These are phyloP conservation scores for Podabrus alpinus DNA, from an alignment of 2,888 invertebrate genomes.

Conservation along the genomic window DNA sequence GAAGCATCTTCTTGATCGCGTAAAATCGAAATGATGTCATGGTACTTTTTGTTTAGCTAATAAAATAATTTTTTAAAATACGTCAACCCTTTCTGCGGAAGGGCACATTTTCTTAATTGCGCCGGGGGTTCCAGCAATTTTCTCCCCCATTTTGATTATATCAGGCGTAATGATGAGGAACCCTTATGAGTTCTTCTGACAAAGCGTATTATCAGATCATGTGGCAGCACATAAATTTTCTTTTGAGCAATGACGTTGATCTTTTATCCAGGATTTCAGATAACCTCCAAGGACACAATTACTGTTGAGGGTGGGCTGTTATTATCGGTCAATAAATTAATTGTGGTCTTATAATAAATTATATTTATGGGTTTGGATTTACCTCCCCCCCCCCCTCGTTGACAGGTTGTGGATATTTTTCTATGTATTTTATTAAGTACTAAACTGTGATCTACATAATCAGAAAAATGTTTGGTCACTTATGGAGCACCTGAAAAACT, in stretches of 20 bases:
- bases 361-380: too few relatives aligned
- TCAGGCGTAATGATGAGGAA: neutral
- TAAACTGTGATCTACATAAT: too few relatives aligned
- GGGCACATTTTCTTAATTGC: neutral
- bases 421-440: too few relatives aligned
- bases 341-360: neutral
- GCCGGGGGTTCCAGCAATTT: neutral
- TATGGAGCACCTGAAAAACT: too few relatives aligned
- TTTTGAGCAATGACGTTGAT: neutral
- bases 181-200: neutral
- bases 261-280: neutral
- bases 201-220: neutral
- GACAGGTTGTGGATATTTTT: too few relatives aligned
- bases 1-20: neutral
- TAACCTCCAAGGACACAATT: neutral
- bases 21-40: neutral
- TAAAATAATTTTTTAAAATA: neutral
- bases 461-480: too few relatives aligned
- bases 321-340: neutral
- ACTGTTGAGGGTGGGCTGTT: neutral
- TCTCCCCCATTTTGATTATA: neutral
- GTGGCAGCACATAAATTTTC: neutral
- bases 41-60: neutral
- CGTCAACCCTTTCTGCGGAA: neutral
- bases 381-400: too few relatives aligned